Base-by-base conservation (phyloP, 2,113 vertebrate genomes). In the Agapornis roseicollis region DNA sequence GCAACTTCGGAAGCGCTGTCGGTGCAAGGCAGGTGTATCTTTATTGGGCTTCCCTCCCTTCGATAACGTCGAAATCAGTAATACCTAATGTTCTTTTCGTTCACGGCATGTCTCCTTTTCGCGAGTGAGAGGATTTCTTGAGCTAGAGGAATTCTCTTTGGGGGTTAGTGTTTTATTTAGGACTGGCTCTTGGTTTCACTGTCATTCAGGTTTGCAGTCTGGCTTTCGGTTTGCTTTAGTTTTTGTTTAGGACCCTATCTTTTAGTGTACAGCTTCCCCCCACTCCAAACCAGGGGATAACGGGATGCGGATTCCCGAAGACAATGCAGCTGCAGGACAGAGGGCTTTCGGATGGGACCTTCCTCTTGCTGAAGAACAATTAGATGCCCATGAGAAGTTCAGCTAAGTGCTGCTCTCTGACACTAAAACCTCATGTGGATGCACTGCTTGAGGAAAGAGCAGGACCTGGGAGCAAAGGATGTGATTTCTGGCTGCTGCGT, bases 31-130 rank as follows among this genome's bases (percentile, higher is more conserved):
- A 50, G 92, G 80, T 77, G 83, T 11, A 4, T n/a, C 9, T 25
- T 1, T 1, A 53, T 1, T 6, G 11, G n/a, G 4, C 33, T 63
- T 10, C 5, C 28, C 3, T 2, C 0, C 2, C 9, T 14, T 13
- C 0, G 9, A 0, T 7, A 2, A 11, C 0, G 5, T 12, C 9
- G 37, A 15, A 6, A 29, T 4, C 0, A 5, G 46, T 10, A 13
- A 2, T 7, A 4, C 31, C 42, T 0, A 2, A 9, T 13, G 42
- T 7, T 52, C 14, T 6, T 2, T 13, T 4, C 4, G 1, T 3
- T 31, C 63, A 6, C 37, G 58, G 41, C n/a, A 9, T 0, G 53
- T 18, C 22, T 17, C 5, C 27, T 19, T 35, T 25, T 3, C 1
- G 6, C 1, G 42, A 33, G 46, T 0, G 24, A 41, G 70, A 11